phyloP scores from a whole-genome alignment of 2,888 invertebrate genomes.

The Helicoverpa assulta region DNA sequence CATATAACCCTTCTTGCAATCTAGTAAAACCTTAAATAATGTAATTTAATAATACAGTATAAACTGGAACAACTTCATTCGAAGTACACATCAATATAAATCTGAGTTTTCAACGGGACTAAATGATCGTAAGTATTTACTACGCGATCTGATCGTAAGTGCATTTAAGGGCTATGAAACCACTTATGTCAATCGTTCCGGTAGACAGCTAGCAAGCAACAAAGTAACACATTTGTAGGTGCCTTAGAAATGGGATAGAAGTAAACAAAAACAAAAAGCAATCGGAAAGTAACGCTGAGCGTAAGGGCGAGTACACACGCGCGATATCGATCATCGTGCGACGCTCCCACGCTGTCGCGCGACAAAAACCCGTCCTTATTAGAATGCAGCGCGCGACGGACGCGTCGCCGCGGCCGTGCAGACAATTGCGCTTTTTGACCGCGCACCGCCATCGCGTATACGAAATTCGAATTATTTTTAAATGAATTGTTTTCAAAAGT shows the following conservation, averaged over 20 bases:
- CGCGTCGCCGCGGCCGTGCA: conserved; percentile 69
- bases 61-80: neutral
- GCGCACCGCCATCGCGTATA: conserved; percentile 62
- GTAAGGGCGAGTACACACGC: conserved; percentile 62
- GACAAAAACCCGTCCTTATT: conserved; percentile 85
- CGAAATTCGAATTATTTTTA: conserved; percentile 66
- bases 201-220: conserved; percentile 15
- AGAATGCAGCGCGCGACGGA: conserved; percentile 84
- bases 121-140: conserved; percentile 9
- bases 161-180: conserved; percentile 16
- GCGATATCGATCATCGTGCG: conserved; percentile 67
- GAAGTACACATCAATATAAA: neutral
- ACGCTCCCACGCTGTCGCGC: conserved; percentile 85
- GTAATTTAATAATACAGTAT: no score
- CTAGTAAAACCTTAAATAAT: no score
- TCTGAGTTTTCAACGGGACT: conserved; percentile 1
- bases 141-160: conserved; percentile 6
- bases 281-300: conserved; percentile 38
- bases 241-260: conserved; percentile 36
- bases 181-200: conserved; percentile 29
- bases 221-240: conserved; percentile 23
- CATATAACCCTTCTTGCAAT: no score
- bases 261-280: conserved; percentile 31
- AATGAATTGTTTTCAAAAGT: conserved; percentile 65
- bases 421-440: conserved; percentile 75